Conservation (phyloP, 1,140 invertebrate species). For the Philotrypesis tridentata region DNA sequence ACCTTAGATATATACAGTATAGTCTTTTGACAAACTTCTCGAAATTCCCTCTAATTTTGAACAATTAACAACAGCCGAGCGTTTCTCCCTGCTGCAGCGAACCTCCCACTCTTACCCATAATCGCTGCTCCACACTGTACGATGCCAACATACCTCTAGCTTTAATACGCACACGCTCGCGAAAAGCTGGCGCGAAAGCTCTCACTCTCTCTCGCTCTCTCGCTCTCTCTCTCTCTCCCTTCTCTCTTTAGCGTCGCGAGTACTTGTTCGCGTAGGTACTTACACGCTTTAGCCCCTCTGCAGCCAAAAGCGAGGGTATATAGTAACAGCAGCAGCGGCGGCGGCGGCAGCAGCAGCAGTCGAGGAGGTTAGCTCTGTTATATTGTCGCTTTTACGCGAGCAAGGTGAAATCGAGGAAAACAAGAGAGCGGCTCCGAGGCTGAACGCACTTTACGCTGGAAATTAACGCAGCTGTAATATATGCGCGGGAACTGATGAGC, state of each 20-base stretch:
- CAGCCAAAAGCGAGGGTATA: slow-evolving; percentile 4
- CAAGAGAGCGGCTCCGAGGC: background rate
- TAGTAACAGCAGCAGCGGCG: background rate
- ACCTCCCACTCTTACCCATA: background rate
- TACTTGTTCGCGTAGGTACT: slow-evolving; percentile 61
- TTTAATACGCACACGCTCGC: background rate
- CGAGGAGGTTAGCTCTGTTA: slow-evolving; percentile 12
- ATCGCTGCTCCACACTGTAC: background rate
- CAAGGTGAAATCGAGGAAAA: background rate
- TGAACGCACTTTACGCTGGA: slow-evolving; percentile 5
- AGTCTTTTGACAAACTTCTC: background rate
- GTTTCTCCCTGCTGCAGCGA: background rate
- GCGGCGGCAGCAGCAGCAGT: background rate
- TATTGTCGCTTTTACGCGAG: slow-evolving; percentile 20
- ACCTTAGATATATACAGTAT: no score
- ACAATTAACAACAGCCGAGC: slow-evolving; percentile 36
- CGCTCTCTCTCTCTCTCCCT: background rate
- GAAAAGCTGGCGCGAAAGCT: slow-evolving; percentile 31
- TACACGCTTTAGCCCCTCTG: slow-evolving; percentile 48
- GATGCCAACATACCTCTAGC: background rate
- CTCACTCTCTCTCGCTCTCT: background rate
- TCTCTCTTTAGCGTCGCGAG: slow-evolving; percentile 19
- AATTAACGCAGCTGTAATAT: slow-evolving; percentile 15
- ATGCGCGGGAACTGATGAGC: background rate
- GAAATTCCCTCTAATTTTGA: slow-evolving; percentile 41